phyloP scores from a whole-genome alignment of 2,888 invertebrate genomes.

The Trimorus sp. region DNA sequence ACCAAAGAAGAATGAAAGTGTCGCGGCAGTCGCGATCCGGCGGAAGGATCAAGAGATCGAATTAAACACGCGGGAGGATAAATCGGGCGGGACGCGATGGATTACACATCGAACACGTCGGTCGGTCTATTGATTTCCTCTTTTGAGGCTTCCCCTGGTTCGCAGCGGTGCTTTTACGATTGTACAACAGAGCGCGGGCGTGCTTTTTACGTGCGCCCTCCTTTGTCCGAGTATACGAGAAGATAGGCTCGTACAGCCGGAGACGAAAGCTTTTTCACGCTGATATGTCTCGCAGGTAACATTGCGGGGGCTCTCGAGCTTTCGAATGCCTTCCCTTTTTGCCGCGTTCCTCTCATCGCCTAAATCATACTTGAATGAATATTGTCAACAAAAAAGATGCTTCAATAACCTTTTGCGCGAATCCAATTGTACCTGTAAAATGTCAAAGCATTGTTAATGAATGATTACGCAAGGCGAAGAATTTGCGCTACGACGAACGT shows the following conservation, averaged over 20 bases:
- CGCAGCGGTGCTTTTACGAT: conserved; percentile 63
- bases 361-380: conserved; percentile 47
- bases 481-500: no score
- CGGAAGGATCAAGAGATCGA: conserved; percentile 54
- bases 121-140: conserved; percentile 66
- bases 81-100: conserved; percentile 56
- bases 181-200: conserved; percentile 59
- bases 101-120: conserved; percentile 59
- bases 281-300: conserved; percentile 63
- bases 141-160: conserved; percentile 62
- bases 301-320: conserved; percentile 50
- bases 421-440: background rate
- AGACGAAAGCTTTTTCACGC: conserved; percentile 64
- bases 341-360: conserved; percentile 18
- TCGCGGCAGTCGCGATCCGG: conserved; percentile 14
- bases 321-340: conserved; percentile 34
- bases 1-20: conserved; percentile 15
- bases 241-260: conserved; percentile 54
- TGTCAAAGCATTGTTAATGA: conserved; percentile 11
- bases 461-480: background rate
- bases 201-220: conserved; percentile 62
- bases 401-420: conserved; percentile 17
- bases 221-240: conserved; percentile 49
- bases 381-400: conserved; percentile 32
- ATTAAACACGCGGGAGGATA: conserved; percentile 57